phyloP scores from a whole-genome alignment of 2,113 vertebrate genomes.

The Pachyramphus minor region DNA sequence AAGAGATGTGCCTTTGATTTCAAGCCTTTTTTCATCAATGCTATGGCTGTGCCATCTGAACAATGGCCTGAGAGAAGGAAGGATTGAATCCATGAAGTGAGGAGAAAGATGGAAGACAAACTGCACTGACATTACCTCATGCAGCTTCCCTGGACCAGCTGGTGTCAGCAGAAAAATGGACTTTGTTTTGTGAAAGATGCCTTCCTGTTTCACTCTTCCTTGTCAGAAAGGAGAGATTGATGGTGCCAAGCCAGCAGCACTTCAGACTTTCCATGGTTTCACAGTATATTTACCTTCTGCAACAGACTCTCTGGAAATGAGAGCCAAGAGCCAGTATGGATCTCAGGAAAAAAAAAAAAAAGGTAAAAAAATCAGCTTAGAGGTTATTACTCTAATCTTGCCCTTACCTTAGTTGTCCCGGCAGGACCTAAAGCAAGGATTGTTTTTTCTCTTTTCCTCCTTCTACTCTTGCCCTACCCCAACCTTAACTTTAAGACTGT shows the following conservation, averaged over 20 bases:
- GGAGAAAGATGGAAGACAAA: not conserved
- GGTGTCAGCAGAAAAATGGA: not conserved
- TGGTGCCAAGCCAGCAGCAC: not conserved
- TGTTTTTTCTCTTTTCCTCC: not conserved
- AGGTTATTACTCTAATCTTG: not conserved
- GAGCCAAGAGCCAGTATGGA: not conserved
- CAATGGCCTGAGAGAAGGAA: not conserved
- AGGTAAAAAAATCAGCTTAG: not conserved
- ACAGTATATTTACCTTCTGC: not conserved
- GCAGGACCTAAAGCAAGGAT: not conserved
- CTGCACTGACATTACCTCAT: not conserved
- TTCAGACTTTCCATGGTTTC: not conserved
- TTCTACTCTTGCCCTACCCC: not conserved
- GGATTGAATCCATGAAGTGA: not conserved
- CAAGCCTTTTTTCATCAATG: not conserved
- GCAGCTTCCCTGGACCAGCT: not conserved
- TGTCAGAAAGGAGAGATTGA: not conserved
- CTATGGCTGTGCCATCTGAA: not conserved
- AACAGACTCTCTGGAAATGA: not conserved
- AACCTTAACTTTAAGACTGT: not conserved
- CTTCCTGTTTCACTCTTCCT: not conserved
- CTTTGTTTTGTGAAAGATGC: not conserved
- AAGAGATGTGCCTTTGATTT: not conserved
- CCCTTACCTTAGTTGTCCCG: not conserved
- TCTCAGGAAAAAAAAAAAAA: not conserved